Evolutionary conservation across 2,888 invertebrate genomes (phyloP).

Genomic region (Epirrhoe alternata): DNA sequence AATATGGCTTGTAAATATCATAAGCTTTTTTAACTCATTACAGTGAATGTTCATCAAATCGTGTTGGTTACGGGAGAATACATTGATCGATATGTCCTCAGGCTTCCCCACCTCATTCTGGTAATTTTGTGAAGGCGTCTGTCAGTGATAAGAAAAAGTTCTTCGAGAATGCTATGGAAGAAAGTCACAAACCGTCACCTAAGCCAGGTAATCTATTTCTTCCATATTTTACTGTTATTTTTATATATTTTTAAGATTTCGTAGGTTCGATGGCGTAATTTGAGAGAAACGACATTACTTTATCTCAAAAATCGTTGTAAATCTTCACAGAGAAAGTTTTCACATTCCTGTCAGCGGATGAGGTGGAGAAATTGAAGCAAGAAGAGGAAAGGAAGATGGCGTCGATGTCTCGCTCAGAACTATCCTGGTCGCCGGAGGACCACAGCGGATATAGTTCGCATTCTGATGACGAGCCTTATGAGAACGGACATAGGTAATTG

Average conservation of each 20-base stretch:
- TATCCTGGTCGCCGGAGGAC: slow-evolving; percentile 82
- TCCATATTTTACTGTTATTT: neutral
- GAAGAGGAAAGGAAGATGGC: slow-evolving; percentile 97
- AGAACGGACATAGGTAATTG: slow-evolving; percentile 78
- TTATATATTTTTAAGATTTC: neutral
- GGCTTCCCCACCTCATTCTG: slow-evolving; percentile 89
- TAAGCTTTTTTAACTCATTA: slow-evolving; percentile 75
- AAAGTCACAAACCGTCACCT: slow-evolving; percentile 93
- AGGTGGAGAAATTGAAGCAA: slow-evolving; percentile 96
- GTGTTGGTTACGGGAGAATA: slow-evolving; percentile 24
- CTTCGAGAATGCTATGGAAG: slow-evolving; percentile 98
- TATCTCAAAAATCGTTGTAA: neutral
- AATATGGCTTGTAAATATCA: slow-evolving; percentile 77
- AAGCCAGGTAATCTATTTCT: slow-evolving; percentile 88
- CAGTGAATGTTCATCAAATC: slow-evolving; percentile 45
- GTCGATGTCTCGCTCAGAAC: slow-evolving; percentile 87
- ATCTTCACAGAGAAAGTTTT: slow-evolving; percentile 92
- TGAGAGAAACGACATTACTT: neutral
- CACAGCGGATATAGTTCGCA: slow-evolving; percentile 83
- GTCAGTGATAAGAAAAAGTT: slow-evolving; percentile 97
- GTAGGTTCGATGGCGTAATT: neutral
- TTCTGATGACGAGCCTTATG: slow-evolving; percentile 77
- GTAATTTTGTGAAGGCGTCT: slow-evolving; percentile 91
- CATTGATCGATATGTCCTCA: slow-evolving; percentile 53
- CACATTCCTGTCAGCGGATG: slow-evolving; percentile 96